These are phyloP conservation scores for Amazona guildingii DNA, from an alignment of 2,113 vertebrate genomes.

Conservation along the genomic window DNA sequence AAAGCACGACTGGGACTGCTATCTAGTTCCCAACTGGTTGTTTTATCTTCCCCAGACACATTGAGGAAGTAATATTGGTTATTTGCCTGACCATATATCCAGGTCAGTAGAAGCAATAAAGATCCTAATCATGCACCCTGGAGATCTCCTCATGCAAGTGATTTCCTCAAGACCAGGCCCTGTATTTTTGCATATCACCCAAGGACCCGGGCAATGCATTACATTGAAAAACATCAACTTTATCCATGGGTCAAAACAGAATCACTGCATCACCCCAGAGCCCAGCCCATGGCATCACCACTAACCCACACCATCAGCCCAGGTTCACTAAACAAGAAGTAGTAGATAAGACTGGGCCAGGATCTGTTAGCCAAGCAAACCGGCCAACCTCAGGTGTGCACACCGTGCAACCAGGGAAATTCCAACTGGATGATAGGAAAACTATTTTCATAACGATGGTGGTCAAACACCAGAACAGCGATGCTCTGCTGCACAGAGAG, in stretches of 20 bases:
- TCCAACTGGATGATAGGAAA: not conserved
- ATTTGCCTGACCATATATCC: not conserved
- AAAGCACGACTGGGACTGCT: rapidly evolving
- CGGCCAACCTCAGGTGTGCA: rapidly evolving
- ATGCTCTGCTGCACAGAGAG: not conserved
- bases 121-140: not conserved
- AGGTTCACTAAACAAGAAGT: not conserved
- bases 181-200: not conserved
- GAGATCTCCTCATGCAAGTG: not conserved
- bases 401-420: not conserved
- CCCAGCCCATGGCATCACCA: not conserved
- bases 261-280: not conserved
- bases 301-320: not conserved
- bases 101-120: not conserved
- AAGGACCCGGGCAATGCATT: rapidly evolving
- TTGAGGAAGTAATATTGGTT: not conserved
- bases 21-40: not conserved
- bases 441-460: rapidly evolving
- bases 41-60: not conserved
- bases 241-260: rapidly evolving
- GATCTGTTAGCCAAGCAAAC: not conserved
- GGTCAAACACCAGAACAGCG: not conserved
- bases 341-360: not conserved
- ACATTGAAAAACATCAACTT: rapidly evolving
- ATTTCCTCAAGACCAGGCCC: not conserved